Conservation (phyloP, 2,888 invertebrate genomes). For the Drosophila prostipennis region DNA sequence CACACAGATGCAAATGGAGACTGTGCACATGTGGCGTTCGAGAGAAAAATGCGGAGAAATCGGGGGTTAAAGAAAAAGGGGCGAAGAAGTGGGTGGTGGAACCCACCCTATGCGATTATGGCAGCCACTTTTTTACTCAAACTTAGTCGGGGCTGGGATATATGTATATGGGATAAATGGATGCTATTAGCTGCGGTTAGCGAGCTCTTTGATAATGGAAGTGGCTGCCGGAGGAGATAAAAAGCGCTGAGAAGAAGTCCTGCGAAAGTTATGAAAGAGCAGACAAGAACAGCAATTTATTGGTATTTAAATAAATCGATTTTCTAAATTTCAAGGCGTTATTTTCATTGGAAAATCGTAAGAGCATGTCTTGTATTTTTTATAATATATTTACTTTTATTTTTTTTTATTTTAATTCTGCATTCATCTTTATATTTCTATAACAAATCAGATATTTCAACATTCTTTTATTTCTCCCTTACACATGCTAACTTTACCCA, state of each 20-base stretch:
- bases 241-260: conserved; percentile 2
- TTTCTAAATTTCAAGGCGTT: neutral
- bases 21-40: conserved; percentile 44
- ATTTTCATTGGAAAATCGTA: too few relatives aligned
- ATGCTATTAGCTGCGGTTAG: conserved; percentile 45
- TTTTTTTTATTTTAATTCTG: too few relatives aligned
- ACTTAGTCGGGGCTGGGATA: conserved; percentile 9
- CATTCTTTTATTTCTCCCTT: neutral
- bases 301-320: neutral
- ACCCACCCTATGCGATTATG: conserved; percentile 25
- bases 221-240: conserved; percentile 10
- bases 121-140: conserved; percentile 22
- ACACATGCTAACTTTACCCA: neutral
- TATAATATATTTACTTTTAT: too few relatives aligned
- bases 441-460: too few relatives aligned
- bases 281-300: conserved; percentile 2
- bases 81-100: conserved; percentile 1
- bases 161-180: conserved; percentile 21
- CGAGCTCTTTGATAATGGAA: conserved; percentile 31
- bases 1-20: conserved; percentile 21
- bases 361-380: too few relatives aligned
- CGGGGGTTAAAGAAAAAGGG: conserved; percentile 6
- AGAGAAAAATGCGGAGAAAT: conserved; percentile 13
- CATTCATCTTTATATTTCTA: too few relatives aligned
- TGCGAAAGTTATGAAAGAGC: neutral